These are phyloP conservation scores for Momotus momota DNA, from an alignment of 2,797 vertebrate genomes.

Conservation along the genomic window DNA sequence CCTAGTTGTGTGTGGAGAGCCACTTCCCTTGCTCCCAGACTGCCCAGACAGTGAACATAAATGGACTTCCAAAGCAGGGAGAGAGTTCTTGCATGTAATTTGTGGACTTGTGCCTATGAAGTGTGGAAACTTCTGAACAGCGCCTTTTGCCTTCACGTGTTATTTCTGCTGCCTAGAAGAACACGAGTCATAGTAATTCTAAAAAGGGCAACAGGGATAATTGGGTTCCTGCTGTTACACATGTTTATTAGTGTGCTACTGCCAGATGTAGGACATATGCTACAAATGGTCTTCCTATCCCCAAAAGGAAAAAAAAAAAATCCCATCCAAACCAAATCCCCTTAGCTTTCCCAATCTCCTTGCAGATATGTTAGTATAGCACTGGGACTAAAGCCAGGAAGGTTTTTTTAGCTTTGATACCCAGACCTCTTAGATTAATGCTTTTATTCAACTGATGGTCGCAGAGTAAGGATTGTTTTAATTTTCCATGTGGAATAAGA, in stretches of 20 bases:
- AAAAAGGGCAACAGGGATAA: conserved; percentile 57
- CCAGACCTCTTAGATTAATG: background rate
- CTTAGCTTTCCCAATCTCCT: background rate
- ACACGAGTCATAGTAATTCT: conserved; percentile 22
- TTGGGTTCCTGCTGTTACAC: conserved; percentile 53
- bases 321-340: background rate
- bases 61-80: background rate
- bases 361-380: background rate
- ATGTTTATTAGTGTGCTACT: conserved; percentile 53
- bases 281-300: conserved; percentile 42
- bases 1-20: background rate
- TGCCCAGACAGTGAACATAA: background rate
- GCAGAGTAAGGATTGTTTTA: conserved; percentile 3
- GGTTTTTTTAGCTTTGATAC: background rate
- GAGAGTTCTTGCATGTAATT: background rate
- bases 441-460: background rate
- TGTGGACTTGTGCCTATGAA: conserved; percentile 15
- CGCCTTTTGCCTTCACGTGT: conserved; percentile 16
- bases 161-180: conserved; percentile 46
- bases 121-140: background rate
- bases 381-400: background rate
- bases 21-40: background rate
- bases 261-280: conserved; percentile 64
- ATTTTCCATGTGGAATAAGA: background rate
- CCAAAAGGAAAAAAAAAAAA: conserved; percentile 7